These are phyloP conservation scores for Colostygia pectinataria DNA, from an alignment of 2,888 invertebrate species.

Conservation along the genomic window DNA sequence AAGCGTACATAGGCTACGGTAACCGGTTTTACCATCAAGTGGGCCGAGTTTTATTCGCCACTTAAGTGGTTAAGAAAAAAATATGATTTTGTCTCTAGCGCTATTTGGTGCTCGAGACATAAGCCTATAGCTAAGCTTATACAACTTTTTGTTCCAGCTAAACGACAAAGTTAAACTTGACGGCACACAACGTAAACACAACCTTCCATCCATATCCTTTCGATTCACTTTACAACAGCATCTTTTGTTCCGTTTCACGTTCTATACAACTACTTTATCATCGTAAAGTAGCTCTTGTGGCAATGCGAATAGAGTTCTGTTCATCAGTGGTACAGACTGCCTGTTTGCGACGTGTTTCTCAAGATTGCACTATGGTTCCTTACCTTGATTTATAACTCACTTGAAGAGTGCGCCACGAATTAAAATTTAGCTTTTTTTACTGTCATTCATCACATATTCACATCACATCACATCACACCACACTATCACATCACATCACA, in stretches of 20 bases:
- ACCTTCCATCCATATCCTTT: not conserved
- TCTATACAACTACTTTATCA: conserved; percentile 4
- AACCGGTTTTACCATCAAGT: too few relatives aligned
- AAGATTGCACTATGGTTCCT: conserved; percentile 24
- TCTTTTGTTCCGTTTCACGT: not conserved
- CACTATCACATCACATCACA: too few relatives aligned
- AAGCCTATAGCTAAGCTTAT: conserved; percentile 3
- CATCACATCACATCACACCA: too few relatives aligned
- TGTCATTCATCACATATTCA: too few relatives aligned
- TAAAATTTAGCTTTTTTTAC: too few relatives aligned
- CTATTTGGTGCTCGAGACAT: too few relatives aligned
- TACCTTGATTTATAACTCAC: not conserved
- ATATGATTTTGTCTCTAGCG: too few relatives aligned
- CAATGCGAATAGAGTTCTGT: conserved; percentile 2
- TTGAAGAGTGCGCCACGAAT: too few relatives aligned
- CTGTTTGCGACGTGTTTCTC: conserved; percentile 20
- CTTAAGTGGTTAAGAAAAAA: too few relatives aligned
- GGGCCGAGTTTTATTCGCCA: too few relatives aligned
- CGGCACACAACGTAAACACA: conserved; percentile 3
- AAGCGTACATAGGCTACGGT: too few relatives aligned
- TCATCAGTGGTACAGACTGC: not conserved
- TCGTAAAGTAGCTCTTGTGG: conserved; percentile 10
- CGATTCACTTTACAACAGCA: conserved; percentile 6
- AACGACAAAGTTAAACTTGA: conserved; percentile 8
- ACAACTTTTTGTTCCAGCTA: conserved; percentile 11